Evolutionary conservation across 2,888 invertebrate species (phyloP), one percentile per base, ranked within the genome.

Genomic region (Drosophila fulvimacula): DNA sequence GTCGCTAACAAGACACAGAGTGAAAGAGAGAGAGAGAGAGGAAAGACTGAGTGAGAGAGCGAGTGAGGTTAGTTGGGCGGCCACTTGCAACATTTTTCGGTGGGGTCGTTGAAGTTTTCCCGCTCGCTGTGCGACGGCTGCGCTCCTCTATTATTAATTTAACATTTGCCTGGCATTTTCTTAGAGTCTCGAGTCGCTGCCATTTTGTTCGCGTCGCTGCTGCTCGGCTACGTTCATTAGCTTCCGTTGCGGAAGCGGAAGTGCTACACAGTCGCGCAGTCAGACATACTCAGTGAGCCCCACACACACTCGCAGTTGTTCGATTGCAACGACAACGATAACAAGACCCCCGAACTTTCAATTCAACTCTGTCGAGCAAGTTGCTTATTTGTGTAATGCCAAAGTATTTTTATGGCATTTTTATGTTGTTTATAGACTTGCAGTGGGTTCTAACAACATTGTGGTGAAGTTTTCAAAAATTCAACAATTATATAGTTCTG

Each of bases 231-330:
- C 83, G 78, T 85, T 83, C 83, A 90, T 79, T 80, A 77, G 78
- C 80, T 90, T 88, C 89, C 87, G 89, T 73, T 80, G 69, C 72
- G 83, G 79, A 72, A 81, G 51, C 88, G 90, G 90, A 88, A 88
- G 88, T 88, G 77, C 82, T 82, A 84, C 82, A 81, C 88, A 82
- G 81, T 87, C 84, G 84, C 87, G 75, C 69, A 87, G 84, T 83
- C 84, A 86, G 87, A 81, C 87, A 77, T 77, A 87, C 81, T 83
- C 85, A 82, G 44, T 82, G 81, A 74, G 44, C 48, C 48, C 61
- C 36, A 51, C 52, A 61, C 44, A 67, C 63, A 73, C 44, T 60
- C 24, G 44, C 30, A 53, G 51, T 36, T 56, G 38, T 75, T 76
- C 76, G 76, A 76, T 76, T 79, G 58, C 80, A 61, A 73, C 61